These are phyloP conservation scores for Ataeniobius toweri DNA, from an alignment of 2,797 vertebrate genomes.

Conservation along the genomic window DNA sequence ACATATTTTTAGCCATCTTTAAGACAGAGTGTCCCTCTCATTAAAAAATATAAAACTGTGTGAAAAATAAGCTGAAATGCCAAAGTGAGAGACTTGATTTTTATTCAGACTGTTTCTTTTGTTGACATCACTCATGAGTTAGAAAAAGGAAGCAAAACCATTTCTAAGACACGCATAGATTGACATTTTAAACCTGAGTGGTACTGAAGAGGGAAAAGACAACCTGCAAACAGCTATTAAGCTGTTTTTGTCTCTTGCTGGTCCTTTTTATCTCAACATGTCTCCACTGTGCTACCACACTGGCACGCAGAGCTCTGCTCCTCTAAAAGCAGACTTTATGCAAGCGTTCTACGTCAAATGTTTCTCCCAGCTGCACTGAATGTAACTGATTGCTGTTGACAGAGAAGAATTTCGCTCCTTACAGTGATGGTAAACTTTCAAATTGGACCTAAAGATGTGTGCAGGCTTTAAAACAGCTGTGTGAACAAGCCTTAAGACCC, in stretches of 20 bases:
- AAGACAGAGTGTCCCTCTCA: conserved; percentile 29
- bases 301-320: conserved; percentile 35
- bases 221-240: conserved; percentile 40
- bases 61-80: conserved; percentile 45
- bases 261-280: conserved; percentile 28
- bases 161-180: conserved; percentile 28
- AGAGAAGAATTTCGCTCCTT: conserved; percentile 28
- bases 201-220: conserved; percentile 42
- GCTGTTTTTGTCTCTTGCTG: conserved; percentile 32
- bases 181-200: conserved; percentile 46
- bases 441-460: conserved; percentile 45
- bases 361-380: conserved; percentile 41
- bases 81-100: conserved; percentile 40
- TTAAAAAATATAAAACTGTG: conserved; percentile 27
- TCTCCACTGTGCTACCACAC: conserved; percentile 29
- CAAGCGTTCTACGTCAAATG: conserved; percentile 36
- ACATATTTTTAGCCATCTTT: conserved; percentile 16
- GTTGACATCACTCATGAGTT: conserved; percentile 47
- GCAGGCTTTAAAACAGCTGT: conserved; percentile 53
- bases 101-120: conserved; percentile 47
- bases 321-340: conserved; percentile 47
- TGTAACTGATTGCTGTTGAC: conserved; percentile 44
- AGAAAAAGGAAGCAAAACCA: conserved; percentile 30
- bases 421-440: conserved; percentile 39
- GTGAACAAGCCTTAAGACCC: conserved; percentile 53